Conservation (phyloP, 2,888 invertebrate species). For the Cecidostiba fungosa region DNA sequence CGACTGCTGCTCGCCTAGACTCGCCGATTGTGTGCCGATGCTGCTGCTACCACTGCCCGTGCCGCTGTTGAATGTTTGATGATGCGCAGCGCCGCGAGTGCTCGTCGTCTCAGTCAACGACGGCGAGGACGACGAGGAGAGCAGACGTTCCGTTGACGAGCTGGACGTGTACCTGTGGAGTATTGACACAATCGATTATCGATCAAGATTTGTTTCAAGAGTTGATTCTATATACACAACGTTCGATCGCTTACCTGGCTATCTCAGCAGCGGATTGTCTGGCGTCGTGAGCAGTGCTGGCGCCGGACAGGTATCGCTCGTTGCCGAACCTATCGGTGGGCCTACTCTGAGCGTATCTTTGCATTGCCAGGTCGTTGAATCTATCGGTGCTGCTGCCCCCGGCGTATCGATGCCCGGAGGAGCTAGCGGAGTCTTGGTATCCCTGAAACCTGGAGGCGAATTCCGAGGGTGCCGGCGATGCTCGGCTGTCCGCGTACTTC, state of each 20-base stretch:
- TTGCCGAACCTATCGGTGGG: constrained; percentile 71
- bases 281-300: constrained; percentile 48
- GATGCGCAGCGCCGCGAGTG: constrained; percentile 54
- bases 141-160: constrained; percentile 75
- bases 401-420: constrained; percentile 70
- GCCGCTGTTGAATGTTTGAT: constrained; percentile 60
- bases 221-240: too few species aligned
- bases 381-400: constrained; percentile 68
- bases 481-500: constrained; percentile 71
- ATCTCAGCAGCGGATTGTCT: constrained; percentile 60
- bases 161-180: constrained; percentile 68
- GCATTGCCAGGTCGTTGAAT: constrained; percentile 74
- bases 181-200: background rate
- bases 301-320: constrained; percentile 72
- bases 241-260: constrained; percentile 60
- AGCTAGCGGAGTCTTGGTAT: constrained; percentile 70
- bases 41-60: constrained; percentile 64
- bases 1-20: constrained; percentile 65
- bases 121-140: constrained; percentile 74
- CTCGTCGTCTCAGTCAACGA: constrained; percentile 73
- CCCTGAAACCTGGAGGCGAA: constrained; percentile 69
- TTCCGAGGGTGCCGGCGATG: constrained; percentile 73
- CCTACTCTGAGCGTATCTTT: constrained; percentile 73
- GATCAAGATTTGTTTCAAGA: background rate
- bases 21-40: constrained; percentile 70